Evolutionary conservation across 2,797 vertebrate species (phyloP).

Genomic region (Gorsachius magnificus): DNA sequence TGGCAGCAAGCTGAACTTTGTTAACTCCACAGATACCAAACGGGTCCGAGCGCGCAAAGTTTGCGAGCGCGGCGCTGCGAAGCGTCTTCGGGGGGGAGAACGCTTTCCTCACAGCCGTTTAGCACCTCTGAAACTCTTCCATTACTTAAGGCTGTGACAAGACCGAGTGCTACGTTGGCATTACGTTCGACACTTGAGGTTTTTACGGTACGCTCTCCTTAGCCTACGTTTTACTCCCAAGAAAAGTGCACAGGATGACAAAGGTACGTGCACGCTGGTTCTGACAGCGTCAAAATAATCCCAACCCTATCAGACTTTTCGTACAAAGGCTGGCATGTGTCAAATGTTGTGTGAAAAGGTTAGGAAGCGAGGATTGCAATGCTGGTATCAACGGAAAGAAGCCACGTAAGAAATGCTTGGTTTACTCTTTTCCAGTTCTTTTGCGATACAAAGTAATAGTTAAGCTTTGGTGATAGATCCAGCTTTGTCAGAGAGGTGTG

Average conservation of each 20-base stretch:
- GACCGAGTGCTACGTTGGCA: fast-evolving
- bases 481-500: neutral
- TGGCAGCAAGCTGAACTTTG: constrained; percentile 43
- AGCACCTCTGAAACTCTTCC: neutral
- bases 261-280: fast-evolving
- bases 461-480: neutral
- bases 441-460: neutral
- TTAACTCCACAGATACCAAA: constrained; percentile 74
- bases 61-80: neutral
- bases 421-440: neutral
- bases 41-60: neutral
- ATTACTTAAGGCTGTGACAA: neutral
- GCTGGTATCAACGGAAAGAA: neutral
- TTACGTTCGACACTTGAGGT: fast-evolving
- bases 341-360: neutral
- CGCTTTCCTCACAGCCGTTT: neutral
- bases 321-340: neutral
- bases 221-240: neutral
- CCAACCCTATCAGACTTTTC: neutral
- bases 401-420: neutral
- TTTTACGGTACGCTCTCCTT: neutral
- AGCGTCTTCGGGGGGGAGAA: neutral
- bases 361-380: neutral
- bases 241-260: neutral
- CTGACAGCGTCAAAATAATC: neutral